Percentiles rank a stretch among this genome's conserved stretches.
Conservation (phyloP, 2,888 invertebrate species). For the Orthonevra nobilis region DNA sequence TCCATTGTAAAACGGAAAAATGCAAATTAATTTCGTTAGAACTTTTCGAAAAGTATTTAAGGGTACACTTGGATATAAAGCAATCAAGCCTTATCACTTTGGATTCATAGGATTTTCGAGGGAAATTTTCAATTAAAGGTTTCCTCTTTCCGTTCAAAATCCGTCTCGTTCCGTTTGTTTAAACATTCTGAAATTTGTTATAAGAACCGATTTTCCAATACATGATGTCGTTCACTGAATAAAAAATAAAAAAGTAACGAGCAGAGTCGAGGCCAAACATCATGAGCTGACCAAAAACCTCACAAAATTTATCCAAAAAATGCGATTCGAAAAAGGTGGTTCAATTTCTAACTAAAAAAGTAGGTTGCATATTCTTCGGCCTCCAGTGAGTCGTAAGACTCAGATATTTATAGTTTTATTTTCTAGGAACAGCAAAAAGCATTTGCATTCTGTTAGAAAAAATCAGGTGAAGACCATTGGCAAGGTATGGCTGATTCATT, state of each 20-base stretch:
- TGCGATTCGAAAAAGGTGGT: no score
- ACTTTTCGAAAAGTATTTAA: conserved; percentile 32
- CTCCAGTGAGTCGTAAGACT: no score
- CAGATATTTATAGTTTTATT: no score
- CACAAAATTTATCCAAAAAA: no score
- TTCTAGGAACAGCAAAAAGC: no score
- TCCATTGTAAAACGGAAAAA: conserved; percentile 36
- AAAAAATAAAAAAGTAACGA: conserved; percentile 20
- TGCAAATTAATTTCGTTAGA: conserved; percentile 48
- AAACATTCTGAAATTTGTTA: no score
- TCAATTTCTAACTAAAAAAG: no score
- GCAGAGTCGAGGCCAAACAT: conserved; percentile 13
- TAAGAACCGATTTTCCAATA: conserved; percentile 21
- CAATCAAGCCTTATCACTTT: background rate
- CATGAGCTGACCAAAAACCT: conserved; percentile 7
- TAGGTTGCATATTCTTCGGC: no score
- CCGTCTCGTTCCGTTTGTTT: no score
- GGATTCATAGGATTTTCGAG: conserved; percentile 43
- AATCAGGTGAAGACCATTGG: no score
- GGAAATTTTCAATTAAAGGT: conserved; percentile 24
- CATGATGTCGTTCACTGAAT: conserved; percentile 3
- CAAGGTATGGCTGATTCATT: no score
- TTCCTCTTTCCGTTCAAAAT: background rate
- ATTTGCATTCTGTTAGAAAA: no score
- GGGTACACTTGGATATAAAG: conserved; percentile 8